phyloP scores from a whole-genome alignment of 2,797 vertebrate genomes.

The Galago senegalensis region DNA sequence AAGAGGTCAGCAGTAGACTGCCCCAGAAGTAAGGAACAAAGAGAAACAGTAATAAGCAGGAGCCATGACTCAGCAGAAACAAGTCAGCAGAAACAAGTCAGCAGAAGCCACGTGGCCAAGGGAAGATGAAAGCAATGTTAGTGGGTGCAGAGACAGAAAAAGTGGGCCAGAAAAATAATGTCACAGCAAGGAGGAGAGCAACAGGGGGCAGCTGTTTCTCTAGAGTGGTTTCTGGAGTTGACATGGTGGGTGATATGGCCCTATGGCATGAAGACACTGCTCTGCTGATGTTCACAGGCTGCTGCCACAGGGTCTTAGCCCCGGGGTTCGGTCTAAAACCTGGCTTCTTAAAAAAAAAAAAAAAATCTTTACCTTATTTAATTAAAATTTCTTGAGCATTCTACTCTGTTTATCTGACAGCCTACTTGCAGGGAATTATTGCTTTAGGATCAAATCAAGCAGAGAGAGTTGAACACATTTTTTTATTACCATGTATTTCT shows the following conservation, averaged over 20 bases:
- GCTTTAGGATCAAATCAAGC: neutral
- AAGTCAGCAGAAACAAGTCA: neutral
- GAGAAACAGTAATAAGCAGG: neutral
- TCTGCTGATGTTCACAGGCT: neutral
- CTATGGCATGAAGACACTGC: too few relatives aligned
- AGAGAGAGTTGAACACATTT: neutral
- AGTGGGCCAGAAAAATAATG: neutral
- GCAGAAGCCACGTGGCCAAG: neutral
- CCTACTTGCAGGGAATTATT: conserved; percentile 15
- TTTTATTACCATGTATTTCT: neutral
- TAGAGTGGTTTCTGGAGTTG: neutral
- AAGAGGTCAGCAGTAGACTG: neutral
- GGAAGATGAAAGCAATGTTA: neutral
- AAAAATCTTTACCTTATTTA: neutral
- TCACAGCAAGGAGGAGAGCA: neutral
- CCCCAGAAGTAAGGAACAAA: neutral
- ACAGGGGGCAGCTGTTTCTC: neutral
- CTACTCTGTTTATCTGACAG: conserved; percentile 32
- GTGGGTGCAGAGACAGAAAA: neutral
- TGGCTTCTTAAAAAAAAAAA: neutral
- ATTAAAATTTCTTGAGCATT: conserved; percentile 17
- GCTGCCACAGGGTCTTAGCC: neutral
- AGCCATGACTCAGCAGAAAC: neutral
- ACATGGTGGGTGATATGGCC: neutral
- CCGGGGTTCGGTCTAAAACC: neutral